Percentiles rank a stretch among this genome's conserved stretches.
Conservation (phyloP, 2,888 invertebrate genomes). For the Timema podura region DNA sequence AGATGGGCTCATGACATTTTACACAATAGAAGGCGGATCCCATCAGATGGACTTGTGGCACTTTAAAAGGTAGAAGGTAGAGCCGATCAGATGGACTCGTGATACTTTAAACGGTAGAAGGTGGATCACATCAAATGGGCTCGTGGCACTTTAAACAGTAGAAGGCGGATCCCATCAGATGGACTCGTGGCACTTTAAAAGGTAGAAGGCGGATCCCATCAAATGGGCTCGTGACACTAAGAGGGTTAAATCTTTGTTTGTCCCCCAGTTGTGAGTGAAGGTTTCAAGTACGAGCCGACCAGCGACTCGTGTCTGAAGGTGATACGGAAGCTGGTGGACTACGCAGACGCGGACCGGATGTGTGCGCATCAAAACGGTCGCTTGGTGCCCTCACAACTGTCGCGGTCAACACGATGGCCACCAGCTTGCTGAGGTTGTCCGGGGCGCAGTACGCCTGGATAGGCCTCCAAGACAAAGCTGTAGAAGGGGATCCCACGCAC, state of each 20-base stretch:
- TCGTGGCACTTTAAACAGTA: no score
- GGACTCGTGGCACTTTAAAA: not conserved
- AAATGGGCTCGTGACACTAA: not conserved
- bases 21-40: no score
- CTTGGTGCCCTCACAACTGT: conserved; percentile 14
- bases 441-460: conserved; percentile 22
- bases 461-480: conserved; percentile 16
- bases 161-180: no score
- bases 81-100: no score
- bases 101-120: no score
- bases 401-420: conserved; percentile 11
- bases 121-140: no score
- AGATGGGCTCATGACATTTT: no score
- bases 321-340: conserved; percentile 5
- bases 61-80: no score
- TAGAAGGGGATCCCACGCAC: conserved; percentile 21
- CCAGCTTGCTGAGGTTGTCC: conserved; percentile 6
- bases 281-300: conserved; percentile 14
- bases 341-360: conserved; percentile 13
- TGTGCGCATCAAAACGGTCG: conserved; percentile 17
- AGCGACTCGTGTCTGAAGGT: conserved; percentile 19
- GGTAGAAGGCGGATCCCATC: no score
- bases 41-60: no score
- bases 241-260: not conserved
- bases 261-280: conserved; percentile 18